Conservation (phyloP, 2,888 invertebrate species). For the Dicycla oo region DNA sequence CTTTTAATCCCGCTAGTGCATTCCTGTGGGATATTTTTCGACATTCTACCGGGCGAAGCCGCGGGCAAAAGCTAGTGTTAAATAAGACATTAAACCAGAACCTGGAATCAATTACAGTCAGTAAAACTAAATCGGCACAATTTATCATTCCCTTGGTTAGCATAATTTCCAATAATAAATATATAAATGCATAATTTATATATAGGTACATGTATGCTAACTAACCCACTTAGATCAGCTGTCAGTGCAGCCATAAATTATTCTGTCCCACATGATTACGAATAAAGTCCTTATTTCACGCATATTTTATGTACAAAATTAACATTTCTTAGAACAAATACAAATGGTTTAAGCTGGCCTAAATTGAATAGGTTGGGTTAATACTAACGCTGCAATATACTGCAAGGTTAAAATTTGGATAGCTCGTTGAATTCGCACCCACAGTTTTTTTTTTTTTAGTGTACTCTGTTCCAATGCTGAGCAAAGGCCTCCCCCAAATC, state of each 20-base stretch:
- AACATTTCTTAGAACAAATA: constrained; percentile 32
- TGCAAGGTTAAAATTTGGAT: background rate
- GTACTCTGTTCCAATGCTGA: no score
- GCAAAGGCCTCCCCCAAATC: no score
- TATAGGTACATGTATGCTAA: constrained; percentile 18
- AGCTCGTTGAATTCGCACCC: background rate
- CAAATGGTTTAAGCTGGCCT: constrained; percentile 2
- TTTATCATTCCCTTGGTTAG: constrained; percentile 3
- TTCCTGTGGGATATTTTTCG: no score
- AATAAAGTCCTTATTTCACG: constrained; percentile 40
- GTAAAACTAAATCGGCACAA: constrained; percentile 11
- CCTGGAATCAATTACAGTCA: background rate
- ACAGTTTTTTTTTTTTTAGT: no score
- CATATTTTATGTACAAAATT: constrained; percentile 26
- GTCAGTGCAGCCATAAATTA: constrained; percentile 58
- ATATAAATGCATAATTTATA: constrained; percentile 22
- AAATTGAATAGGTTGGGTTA: constrained; percentile 22
- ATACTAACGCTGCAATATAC: constrained; percentile 1
- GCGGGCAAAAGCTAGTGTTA: no score
- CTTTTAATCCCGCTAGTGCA: no score
- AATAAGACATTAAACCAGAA: background rate
- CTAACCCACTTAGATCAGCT: constrained; percentile 69
- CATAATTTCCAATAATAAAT: constrained; percentile 12
- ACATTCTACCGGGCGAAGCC: no score
- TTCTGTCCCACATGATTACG: constrained; percentile 19